These are phyloP conservation scores for Pantala flavescens DNA, from an alignment of 1,140 invertebrate species.

Conservation along the genomic window DNA sequence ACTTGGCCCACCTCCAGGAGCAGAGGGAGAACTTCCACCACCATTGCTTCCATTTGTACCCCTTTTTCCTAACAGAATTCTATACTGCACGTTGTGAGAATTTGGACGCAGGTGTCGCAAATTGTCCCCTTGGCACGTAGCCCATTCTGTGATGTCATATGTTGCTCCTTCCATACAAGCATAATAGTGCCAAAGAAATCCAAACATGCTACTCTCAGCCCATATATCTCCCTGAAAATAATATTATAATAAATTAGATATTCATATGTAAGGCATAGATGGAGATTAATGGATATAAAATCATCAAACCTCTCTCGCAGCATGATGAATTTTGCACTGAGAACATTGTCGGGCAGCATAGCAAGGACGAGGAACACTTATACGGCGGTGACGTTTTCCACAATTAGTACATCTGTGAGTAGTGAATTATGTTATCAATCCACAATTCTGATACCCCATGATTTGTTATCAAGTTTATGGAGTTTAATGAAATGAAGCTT, in stretches of 20 bases:
- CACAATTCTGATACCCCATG: too few species aligned
- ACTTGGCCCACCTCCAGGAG: neutral
- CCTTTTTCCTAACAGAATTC: constrained; percentile 64
- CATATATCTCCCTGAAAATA: constrained; percentile 78
- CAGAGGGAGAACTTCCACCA: neutral
- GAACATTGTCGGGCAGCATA: constrained; percentile 83
- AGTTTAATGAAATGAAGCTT: too few species aligned
- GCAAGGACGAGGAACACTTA: constrained; percentile 69
- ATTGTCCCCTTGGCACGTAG: constrained; percentile 78
- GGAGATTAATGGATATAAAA: neutral
- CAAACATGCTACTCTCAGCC: constrained; percentile 81
- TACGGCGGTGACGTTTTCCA: constrained; percentile 73
- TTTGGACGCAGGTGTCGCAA: constrained; percentile 70
- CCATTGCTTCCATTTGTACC: neutral
- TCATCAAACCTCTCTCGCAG: constrained; percentile 67
- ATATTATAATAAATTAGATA: neutral
- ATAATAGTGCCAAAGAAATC: constrained; percentile 84
- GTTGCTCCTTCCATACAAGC: constrained; percentile 92
- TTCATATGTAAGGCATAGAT: neutral
- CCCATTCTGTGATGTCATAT: constrained; percentile 93
- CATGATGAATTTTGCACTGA: constrained; percentile 80
- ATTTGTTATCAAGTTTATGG: too few species aligned
- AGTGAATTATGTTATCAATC: constrained; percentile 11
- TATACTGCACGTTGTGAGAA: constrained; percentile 83
- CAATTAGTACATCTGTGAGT: constrained; percentile 69